These are phyloP conservation scores for Apamea monoglypha DNA, from an alignment of 2,888 invertebrate genomes.

Conservation along the genomic window DNA sequence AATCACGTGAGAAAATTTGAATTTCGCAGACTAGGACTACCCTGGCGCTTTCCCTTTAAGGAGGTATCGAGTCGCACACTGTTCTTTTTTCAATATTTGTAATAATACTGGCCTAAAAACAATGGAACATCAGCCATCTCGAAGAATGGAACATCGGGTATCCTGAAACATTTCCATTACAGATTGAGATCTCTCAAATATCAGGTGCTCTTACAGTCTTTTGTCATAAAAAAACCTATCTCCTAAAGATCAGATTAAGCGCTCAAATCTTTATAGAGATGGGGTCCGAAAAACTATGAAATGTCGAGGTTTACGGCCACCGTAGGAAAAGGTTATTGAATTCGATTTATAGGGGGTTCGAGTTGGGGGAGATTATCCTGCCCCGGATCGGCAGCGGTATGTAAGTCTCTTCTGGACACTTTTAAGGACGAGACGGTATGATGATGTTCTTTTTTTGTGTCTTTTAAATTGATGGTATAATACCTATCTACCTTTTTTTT, in stretches of 20 bases:
- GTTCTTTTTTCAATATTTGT: neutral
- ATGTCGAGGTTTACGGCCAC: conserved; percentile 68
- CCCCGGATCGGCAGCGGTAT: conserved; percentile 62
- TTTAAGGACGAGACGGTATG: conserved; percentile 11
- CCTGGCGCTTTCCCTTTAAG: neutral
- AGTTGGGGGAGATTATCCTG: conserved; percentile 65
- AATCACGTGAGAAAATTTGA: neutral
- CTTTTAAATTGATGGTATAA: neutral
- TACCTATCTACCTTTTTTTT: no score
- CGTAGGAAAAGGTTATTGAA: conserved; percentile 70
- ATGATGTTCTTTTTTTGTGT: neutral
- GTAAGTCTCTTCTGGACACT: conserved; percentile 40
- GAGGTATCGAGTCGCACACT: no score
- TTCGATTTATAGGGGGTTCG: conserved; percentile 70
- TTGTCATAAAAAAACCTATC: conserved; percentile 38
- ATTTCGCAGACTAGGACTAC: neutral
- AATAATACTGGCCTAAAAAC: neutral
- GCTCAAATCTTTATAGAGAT: conserved; percentile 61
- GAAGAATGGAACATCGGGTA: neutral
- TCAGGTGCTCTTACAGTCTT: conserved; percentile 29
- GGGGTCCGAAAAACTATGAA: conserved; percentile 72
- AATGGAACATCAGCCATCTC: conserved; percentile 2
- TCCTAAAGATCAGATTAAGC: conserved; percentile 63
- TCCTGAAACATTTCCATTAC: conserved; percentile 14
- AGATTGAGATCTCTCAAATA: conserved; percentile 3